Evolutionary conservation across 2,888 invertebrate species (phyloP).

Genomic region (Anthoptus insignis): DNA sequence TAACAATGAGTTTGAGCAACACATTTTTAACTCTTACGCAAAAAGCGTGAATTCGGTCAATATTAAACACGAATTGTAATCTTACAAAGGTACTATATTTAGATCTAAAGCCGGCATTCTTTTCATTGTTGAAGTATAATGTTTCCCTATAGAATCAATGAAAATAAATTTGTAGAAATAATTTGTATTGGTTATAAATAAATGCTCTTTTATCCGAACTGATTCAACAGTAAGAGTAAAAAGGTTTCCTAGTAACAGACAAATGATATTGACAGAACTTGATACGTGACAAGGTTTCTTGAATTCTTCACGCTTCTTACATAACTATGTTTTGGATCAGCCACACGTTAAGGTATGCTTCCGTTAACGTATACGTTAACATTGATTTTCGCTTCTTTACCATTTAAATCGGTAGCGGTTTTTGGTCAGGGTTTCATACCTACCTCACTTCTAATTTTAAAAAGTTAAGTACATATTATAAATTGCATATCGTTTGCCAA

Average conservation of each 20-base stretch:
- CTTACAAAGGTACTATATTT: background rate
- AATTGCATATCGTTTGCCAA: too few relatives aligned
- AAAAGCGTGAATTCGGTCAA: conserved; percentile 48
- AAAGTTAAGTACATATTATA: too few relatives aligned
- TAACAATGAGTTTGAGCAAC: conserved; percentile 45
- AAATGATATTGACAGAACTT: conserved; percentile 28
- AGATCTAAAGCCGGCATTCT: background rate
- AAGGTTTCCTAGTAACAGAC: conserved; percentile 22
- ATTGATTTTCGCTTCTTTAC: too few relatives aligned
- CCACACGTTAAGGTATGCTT: conserved; percentile 21
- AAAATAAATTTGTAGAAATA: conserved; percentile 5
- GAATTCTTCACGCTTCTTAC: conserved; percentile 30
- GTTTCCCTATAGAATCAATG: background rate
- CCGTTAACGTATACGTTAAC: too few relatives aligned
- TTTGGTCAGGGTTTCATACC: too few relatives aligned
- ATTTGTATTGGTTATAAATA: conserved; percentile 10
- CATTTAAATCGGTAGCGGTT: too few relatives aligned
- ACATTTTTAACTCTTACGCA: conserved; percentile 48
- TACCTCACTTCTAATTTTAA: too few relatives aligned
- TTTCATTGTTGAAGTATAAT: background rate
- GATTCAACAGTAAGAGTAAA: conserved; percentile 10
- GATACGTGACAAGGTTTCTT: conserved; percentile 26
- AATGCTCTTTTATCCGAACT: background rate
- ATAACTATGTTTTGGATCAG: conserved; percentile 25
- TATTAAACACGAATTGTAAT: conserved; percentile 18